phyloP scores from a whole-genome alignment of 2,113 vertebrate species.

The Tiliqua scincoides region DNA sequence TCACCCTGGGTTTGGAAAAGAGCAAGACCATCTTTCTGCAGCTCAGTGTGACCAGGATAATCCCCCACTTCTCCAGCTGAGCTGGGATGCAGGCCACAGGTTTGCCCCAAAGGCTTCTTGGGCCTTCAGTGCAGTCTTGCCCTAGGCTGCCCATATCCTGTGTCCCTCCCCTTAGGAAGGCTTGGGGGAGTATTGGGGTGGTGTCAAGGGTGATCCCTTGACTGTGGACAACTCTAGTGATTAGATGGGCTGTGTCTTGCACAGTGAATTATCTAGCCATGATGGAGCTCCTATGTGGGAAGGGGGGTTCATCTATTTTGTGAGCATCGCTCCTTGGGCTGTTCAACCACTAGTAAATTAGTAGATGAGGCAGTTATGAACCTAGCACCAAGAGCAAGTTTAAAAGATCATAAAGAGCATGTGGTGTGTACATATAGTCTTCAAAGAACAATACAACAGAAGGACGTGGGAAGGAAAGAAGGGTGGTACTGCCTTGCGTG shows the following conservation, averaged over 20 bases:
- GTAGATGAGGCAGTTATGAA: not conserved
- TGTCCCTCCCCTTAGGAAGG: not conserved
- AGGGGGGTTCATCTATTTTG: too few relatives aligned
- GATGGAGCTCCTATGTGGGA: not conserved
- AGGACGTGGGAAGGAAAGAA: not conserved
- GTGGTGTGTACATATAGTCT: not conserved
- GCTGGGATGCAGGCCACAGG: not conserved
- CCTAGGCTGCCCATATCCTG: not conserved
- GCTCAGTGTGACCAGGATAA: not conserved
- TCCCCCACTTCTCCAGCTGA: not conserved
- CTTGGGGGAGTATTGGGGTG: not conserved
- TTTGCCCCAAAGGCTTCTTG: not conserved
- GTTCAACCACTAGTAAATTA: not conserved
- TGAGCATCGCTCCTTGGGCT: too few relatives aligned
- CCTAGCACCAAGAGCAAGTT: not conserved
- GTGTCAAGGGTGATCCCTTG: not conserved
- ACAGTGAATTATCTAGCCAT: not conserved
- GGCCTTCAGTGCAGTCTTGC: not conserved
- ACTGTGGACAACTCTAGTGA: not conserved
- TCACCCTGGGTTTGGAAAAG: not conserved
- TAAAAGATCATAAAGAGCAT: not conserved
- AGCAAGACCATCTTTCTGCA: not conserved
- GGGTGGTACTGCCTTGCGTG: too few relatives aligned
- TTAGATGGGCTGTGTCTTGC: not conserved
- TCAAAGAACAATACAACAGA: not conserved